These are phyloP conservation scores for Intellagama lesueurii DNA, from an alignment of 2,797 vertebrate genomes.

Conservation along the genomic window DNA sequence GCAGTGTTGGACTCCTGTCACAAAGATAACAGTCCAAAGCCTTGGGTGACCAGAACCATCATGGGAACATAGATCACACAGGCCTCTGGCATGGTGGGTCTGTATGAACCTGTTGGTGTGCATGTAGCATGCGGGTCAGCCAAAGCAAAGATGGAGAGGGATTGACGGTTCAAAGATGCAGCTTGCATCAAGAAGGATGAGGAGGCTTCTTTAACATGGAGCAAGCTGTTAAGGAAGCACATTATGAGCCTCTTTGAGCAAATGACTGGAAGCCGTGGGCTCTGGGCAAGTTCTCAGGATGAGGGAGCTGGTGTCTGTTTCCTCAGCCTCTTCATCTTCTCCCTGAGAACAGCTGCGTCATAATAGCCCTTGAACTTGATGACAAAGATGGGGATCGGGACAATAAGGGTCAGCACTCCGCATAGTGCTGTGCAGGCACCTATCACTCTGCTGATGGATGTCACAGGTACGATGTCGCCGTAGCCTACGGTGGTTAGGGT, in stretches of 20 bases:
- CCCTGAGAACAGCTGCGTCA: slow-evolving; percentile 47
- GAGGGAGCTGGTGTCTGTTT: neutral
- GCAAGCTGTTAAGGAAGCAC: no score
- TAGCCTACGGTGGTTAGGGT: slow-evolving; percentile 65
- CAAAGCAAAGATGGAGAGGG: no score
- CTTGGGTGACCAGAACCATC: neutral
- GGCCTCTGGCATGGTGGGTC: neutral
- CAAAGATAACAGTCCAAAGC: neutral
- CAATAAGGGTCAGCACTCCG: slow-evolving; percentile 52
- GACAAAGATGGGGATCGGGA: slow-evolving; percentile 63
- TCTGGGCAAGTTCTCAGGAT: neutral
- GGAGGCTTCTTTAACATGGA: no score
- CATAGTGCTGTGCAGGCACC: slow-evolving; percentile 52
- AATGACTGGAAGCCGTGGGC: neutral
- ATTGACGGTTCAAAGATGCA: no score
- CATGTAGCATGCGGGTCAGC: no score
- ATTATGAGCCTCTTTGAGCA: no score
- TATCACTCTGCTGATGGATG: slow-evolving; percentile 38
- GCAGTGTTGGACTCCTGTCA: no score
- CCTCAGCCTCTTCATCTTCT: slow-evolving; percentile 54
- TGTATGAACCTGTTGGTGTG: no score
- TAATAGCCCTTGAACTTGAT: slow-evolving; percentile 68
- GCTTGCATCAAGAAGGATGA: no score
- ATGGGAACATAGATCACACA: neutral
- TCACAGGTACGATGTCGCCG: slow-evolving; percentile 51